Base-by-base conservation (phyloP, 2,113 vertebrate genomes). In the Saccopteryx bilineata region DNA sequence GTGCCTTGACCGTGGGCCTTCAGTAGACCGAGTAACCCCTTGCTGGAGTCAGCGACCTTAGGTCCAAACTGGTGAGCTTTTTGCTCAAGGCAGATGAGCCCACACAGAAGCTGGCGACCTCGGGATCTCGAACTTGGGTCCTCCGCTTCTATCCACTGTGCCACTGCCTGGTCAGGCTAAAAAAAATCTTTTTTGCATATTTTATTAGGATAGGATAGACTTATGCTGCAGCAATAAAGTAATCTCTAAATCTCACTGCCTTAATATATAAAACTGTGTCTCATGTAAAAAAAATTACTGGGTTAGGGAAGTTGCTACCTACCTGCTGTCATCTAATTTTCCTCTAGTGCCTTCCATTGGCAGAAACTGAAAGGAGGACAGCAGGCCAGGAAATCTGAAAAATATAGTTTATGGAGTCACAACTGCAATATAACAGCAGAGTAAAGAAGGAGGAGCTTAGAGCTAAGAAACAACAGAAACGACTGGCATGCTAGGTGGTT, bases 201-300 rank as follows among this genome's bases (percentile, higher is more conserved):
- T 85, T 93, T 91, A 58, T 87, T 94, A 88, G 50, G 56, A 61
- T 74, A 87, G 39, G 61, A 50, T 76, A 63, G 61, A 48, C 6
- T 92, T 93, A 85, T 82, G 39, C 68, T 89, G 50, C 5, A 46
- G 31, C 65, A 76, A 76, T 88, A 76, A 85, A 75, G 61, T 86
- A 93, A 85, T 5, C 14, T 6, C 23, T 63, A 61, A 63, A 31
- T 81, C 68, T 91, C 48, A 60, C 52, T 87, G 68, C 21, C 69
- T 94, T 83, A 87, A 56, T 52, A 13, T 48, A 75, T 74, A 83
- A 69, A 81, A 69, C 50, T 26, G 0, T 75, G 68, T 84, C 46
- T 82, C n/a, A n/a, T 72, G 21, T 52, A n/a, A 68, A 91, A 79
- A 74, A 82, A 60, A 52, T 4, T 19, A 48, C 28, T 69, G 24